Percentiles rank a stretch among this genome's conserved stretches.
These are phyloP conservation scores for Drosophila conformis DNA, from an alignment of 2,888 invertebrate species.

Conservation along the genomic window DNA sequence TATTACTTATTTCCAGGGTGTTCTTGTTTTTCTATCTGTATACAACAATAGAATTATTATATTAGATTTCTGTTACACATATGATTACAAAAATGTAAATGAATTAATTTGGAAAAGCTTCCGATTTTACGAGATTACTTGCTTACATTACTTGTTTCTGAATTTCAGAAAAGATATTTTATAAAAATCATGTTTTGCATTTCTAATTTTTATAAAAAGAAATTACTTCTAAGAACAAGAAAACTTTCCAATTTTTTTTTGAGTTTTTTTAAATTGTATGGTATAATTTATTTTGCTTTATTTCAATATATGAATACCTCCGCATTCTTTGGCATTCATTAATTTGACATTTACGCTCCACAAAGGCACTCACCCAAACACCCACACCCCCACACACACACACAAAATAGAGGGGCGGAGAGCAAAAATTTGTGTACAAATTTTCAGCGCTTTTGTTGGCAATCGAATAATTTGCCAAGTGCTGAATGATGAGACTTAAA, in stretches of 20 bases:
- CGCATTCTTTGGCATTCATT: conserved; percentile 75
- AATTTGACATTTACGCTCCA: conserved; percentile 73
- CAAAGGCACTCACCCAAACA: conserved; percentile 30
- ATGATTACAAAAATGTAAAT: background rate
- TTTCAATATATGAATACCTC: conserved; percentile 17
- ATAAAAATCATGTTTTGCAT: background rate
- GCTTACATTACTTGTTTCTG: background rate
- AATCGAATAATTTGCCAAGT: conserved; percentile 69
- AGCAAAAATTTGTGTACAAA: conserved; percentile 61
- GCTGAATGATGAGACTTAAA: conserved; percentile 36
- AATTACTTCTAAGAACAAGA: background rate
- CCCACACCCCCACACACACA: conserved; percentile 21
- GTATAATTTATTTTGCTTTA: background rate
- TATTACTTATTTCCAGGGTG: background rate
- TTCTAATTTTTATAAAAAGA: background rate
- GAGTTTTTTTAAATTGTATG: background rate
- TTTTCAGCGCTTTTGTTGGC: conserved; percentile 62
- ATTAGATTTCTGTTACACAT: background rate
- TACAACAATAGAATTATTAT: background rate
- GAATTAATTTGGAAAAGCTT: background rate
- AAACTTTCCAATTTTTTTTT: background rate
- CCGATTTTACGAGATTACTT: background rate
- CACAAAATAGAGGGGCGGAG: background rate
- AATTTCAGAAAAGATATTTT: background rate
- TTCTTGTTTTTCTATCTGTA: background rate